Evolutionary conservation across 2,888 invertebrate genomes (phyloP).

Genomic region (Xanthostigma xanthostigma): DNA sequence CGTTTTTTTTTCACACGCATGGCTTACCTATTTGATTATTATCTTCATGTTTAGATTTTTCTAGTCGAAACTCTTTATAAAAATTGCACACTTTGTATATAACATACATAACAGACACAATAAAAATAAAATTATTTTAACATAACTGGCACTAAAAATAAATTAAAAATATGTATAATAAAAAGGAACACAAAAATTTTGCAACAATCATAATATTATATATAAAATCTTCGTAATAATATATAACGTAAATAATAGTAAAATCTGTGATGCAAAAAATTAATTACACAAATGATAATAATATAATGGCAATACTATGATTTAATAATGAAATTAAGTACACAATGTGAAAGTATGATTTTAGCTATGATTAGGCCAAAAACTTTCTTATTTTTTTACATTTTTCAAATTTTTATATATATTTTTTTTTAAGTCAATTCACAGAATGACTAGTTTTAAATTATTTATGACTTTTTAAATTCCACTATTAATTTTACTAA

Average conservation of each 20-base stretch:
- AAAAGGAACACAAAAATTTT: neutral
- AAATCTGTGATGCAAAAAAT: neutral
- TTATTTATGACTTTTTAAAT: neutral
- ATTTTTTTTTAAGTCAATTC: conserved; percentile 20
- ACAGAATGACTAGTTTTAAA: conserved; percentile 21
- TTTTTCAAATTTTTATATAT: too few relatives aligned
- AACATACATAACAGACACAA: neutral
- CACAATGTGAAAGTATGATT: neutral
- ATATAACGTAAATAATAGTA: neutral
- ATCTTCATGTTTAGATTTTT: too few relatives aligned
- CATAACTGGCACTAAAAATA: neutral
- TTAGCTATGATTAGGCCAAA: conserved; percentile 1
- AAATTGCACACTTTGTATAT: neutral
- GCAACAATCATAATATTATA: neutral
- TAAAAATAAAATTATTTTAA: neutral
- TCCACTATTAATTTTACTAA: conserved; percentile 1
- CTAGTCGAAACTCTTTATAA: too few relatives aligned
- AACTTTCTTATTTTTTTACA: neutral
- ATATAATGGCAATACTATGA: neutral
- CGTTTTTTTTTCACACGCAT: neutral
- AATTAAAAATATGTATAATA: neutral
- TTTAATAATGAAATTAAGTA: neutral
- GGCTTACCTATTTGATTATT: too few relatives aligned
- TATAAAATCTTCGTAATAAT: neutral
- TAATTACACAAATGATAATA: neutral